A percentile compares a stretch with the other conserved stretches of the same genome.
These are phyloP conservation scores for Aphelenchoides fujianensis DNA, from an alignment of 1,140 invertebrate genomes.

Conservation along the genomic window DNA sequence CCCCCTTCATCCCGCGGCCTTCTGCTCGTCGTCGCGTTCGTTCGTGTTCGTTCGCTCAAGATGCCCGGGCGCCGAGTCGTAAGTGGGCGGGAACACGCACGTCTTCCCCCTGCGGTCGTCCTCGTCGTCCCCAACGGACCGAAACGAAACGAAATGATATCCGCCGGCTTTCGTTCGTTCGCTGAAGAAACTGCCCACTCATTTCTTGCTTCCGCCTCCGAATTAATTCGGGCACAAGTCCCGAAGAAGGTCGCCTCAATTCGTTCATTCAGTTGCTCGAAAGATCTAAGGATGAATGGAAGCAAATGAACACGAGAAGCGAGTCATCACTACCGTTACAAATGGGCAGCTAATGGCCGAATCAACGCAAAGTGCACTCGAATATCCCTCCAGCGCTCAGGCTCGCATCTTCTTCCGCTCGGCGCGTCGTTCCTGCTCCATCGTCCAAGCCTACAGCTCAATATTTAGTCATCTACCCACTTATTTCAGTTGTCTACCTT, in stretches of 20 bases:
- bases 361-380: too few relatives aligned
- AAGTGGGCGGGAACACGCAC: too few relatives aligned
- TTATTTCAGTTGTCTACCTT: constrained; percentile 7
- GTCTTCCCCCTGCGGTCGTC: too few relatives aligned
- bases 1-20: too few relatives aligned
- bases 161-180: neutral
- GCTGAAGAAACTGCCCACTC: neutral
- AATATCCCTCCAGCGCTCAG: neutral
- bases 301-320: neutral
- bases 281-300: neutral
- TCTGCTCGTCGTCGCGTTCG: too few relatives aligned
- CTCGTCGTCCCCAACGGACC: neutral
- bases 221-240: too few relatives aligned
- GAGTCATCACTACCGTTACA: neutral
- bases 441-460: neutral
- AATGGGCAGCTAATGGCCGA: neutral
- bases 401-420: neutral
- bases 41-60: too few relatives aligned
- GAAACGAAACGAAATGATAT: neutral
- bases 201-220: too few relatives aligned
- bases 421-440: neutral
- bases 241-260: neutral
- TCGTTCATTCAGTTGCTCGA: neutral
- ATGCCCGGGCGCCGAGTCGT: too few relatives aligned
- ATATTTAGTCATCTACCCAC: neutral